phyloP scores from a whole-genome alignment of 2,888 invertebrate species.

The Dryomyza anilis region DNA sequence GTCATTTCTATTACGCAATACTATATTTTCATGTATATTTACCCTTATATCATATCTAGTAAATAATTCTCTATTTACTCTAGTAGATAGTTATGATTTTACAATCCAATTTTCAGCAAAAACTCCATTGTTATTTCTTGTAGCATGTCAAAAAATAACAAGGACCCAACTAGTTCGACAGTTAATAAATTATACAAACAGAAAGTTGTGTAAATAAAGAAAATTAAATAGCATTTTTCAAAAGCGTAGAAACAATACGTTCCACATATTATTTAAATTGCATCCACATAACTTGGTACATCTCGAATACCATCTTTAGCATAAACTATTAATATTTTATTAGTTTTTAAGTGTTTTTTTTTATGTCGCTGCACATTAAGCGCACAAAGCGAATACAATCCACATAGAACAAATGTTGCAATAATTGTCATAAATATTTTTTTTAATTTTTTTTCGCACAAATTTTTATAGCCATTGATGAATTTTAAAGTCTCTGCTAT shows the following conservation, averaged over 20 bases:
- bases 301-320: background rate
- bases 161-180: background rate
- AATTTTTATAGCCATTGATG: background rate
- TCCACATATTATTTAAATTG: too few relatives aligned
- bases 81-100: constrained; percentile 8
- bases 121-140: constrained; percentile 22
- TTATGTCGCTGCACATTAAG: background rate
- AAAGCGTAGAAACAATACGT: too few relatives aligned
- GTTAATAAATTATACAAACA: too few relatives aligned
- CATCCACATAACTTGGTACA: too few relatives aligned
- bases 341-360: background rate
- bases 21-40: too few relatives aligned
- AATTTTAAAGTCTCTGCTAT: constrained; percentile 2
- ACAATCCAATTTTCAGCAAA: background rate
- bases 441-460: background rate
- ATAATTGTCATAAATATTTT: background rate
- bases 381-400: background rate
- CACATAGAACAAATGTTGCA: background rate
- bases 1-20: too few relatives aligned
- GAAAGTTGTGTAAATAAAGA: background rate
- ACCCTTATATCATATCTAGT: constrained; percentile 8
- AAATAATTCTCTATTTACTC: background rate
- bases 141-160: constrained; percentile 23
- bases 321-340: background rate
- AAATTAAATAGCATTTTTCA: too few relatives aligned